Percentiles rank a stretch among this genome's conserved stretches.
These are phyloP conservation scores for Rosalia funebris DNA, from an alignment of 2,888 invertebrate genomes.

Conservation along the genomic window DNA sequence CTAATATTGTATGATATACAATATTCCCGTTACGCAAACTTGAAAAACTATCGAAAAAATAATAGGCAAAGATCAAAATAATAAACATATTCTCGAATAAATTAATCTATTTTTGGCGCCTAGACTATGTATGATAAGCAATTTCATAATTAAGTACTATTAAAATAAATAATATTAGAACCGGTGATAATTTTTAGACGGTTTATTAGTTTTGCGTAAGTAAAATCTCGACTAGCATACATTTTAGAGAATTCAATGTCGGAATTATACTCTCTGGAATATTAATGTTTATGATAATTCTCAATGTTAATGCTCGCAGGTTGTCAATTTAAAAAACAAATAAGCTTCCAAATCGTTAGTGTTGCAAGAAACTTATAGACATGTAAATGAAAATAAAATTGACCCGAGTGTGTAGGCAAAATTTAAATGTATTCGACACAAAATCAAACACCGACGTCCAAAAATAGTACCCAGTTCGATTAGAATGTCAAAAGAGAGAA, in stretches of 20 bases:
- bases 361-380: not conserved
- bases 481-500: not conserved
- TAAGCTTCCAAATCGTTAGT: not conserved
- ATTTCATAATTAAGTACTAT: not conserved
- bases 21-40: not conserved
- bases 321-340: conserved; percentile 25
- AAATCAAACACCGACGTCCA: too few relatives aligned
- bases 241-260: conserved; percentile 10
- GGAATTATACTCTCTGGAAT: conserved; percentile 14
- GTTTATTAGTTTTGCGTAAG: not conserved
- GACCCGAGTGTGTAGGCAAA: too few relatives aligned
- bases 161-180: not conserved
- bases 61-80: not conserved
- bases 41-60: not conserved
- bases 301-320: conserved; percentile 15
- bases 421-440: too few relatives aligned
- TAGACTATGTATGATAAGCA: not conserved
- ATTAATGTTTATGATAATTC: conserved; percentile 26
- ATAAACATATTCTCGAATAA: not conserved
- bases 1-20: not conserved
- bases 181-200: not conserved
- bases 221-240: not conserved
- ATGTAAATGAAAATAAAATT: too few relatives aligned
- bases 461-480: not conserved
- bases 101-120: not conserved